Conservation (phyloP, 1,140 invertebrate species). For the Oryzaephilus surinamensis region DNA sequence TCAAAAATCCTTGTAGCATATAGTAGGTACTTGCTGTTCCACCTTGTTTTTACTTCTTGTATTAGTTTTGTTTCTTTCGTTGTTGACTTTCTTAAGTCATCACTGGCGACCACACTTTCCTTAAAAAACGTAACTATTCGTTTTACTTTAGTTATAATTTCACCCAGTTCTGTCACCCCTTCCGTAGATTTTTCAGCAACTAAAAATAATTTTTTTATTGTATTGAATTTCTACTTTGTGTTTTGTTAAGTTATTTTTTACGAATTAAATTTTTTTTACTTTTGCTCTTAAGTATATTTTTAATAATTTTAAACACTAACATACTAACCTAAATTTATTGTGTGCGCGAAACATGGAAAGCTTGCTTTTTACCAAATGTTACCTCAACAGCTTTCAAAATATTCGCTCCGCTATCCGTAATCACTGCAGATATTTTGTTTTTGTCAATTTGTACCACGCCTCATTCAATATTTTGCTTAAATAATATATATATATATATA, state of each 20-base stretch:
- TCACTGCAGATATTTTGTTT: conserved; percentile 33
- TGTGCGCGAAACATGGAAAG: conserved; percentile 37
- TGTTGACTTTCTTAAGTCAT: conserved; percentile 31
- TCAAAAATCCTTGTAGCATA: too few relatives aligned
- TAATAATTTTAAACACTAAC: too few relatives aligned
- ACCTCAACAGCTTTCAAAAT: conserved; percentile 34
- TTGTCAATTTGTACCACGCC: conserved; percentile 28
- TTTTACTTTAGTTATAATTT: conserved; percentile 29
- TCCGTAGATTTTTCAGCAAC: conserved; percentile 24
- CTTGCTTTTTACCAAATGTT: conserved; percentile 33
- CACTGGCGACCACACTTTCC: conserved; percentile 30
- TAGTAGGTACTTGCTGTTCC: too few relatives aligned
- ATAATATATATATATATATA: too few relatives aligned
- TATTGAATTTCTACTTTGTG: too few relatives aligned
- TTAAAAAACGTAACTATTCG: conserved; percentile 34
- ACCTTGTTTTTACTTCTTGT: too few relatives aligned
- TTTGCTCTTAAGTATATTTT: too few relatives aligned
- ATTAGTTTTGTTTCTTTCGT: too few relatives aligned
- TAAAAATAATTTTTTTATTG: too few relatives aligned
- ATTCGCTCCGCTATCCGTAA: conserved; percentile 36
- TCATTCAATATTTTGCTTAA: conserved; percentile 25
- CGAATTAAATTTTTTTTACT: too few relatives aligned
- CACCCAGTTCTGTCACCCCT: conserved; percentile 6
- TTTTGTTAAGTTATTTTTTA: too few relatives aligned
- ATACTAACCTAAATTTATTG: conserved; percentile 36